Conservation (phyloP, 37 sponge, comb jelly and placozoan species). For the Ianthella basta region DNA sequence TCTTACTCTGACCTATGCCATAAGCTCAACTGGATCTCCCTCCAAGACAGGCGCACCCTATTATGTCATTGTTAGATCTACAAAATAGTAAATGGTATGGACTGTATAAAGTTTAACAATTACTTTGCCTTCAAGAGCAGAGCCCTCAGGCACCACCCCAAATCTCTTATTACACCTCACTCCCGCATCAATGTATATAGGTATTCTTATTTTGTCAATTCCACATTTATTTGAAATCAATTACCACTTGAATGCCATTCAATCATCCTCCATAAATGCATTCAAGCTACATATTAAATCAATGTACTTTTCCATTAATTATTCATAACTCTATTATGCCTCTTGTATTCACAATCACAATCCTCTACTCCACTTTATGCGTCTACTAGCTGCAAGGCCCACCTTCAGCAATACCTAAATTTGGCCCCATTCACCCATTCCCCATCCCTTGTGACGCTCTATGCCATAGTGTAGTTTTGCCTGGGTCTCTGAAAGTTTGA, state of each 20-base stretch:
- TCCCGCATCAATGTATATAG: background rate
- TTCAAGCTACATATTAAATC: background rate
- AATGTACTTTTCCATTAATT: too few species aligned
- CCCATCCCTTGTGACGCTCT: too few species aligned
- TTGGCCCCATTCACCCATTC: too few species aligned
- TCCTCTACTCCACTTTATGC: too few species aligned
- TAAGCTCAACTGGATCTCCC: background rate
- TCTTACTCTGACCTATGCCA: background rate
- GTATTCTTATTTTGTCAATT: background rate
- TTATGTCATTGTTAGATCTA: too few species aligned
- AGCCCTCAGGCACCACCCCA: conserved; percentile 1
- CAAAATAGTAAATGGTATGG: background rate
- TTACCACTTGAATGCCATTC: background rate
- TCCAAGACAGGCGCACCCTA: background rate
- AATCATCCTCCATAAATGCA: background rate
- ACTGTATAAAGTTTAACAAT: background rate
- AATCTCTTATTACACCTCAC: background rate
- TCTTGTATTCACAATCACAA: too few species aligned
- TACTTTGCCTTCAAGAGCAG: background rate
- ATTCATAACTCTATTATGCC: too few species aligned
- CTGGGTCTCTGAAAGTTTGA: too few species aligned
- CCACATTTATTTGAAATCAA: too few species aligned
- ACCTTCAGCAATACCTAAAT: too few species aligned
- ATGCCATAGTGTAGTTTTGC: too few species aligned
- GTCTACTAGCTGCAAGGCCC: too few species aligned